phyloP scores from a whole-genome alignment of 2,888 invertebrate species.

The Eristalinus sepulchralis region DNA sequence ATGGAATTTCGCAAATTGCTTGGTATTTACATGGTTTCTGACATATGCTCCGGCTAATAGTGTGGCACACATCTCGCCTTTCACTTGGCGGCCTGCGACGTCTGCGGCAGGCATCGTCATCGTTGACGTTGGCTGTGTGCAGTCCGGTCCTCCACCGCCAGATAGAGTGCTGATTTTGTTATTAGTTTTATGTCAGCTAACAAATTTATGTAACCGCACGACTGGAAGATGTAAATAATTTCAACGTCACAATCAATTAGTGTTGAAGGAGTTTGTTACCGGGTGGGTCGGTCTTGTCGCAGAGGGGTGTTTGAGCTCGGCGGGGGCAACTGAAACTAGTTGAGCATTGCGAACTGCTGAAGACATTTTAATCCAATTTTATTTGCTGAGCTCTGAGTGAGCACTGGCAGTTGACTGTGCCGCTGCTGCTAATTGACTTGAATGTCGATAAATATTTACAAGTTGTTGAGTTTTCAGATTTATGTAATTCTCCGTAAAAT shows the following conservation, averaged over 20 bases:
- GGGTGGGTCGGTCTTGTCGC: constrained; percentile 17
- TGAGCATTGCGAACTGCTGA: constrained; percentile 26
- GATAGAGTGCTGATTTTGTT: constrained; percentile 64
- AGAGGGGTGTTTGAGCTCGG: constrained; percentile 8
- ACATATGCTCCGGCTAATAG: constrained; percentile 69
- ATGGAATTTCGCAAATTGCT: constrained; percentile 71
- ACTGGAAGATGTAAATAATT: constrained; percentile 63
- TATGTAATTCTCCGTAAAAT: constrained; percentile 20
- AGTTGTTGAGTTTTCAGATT: constrained; percentile 30
- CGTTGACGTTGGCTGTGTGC: neutral
- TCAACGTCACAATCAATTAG: constrained; percentile 69
- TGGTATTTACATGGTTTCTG: constrained; percentile 70
- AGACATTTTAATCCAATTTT: constrained; percentile 67
- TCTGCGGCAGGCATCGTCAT: neutral
- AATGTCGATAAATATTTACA: constrained; percentile 43
- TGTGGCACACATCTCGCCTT: constrained; percentile 67
- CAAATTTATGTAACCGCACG: constrained; percentile 66
- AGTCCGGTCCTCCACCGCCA: neutral
- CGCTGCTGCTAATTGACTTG: constrained; percentile 39
- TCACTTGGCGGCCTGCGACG: constrained; percentile 50
- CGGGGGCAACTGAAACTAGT: constrained; percentile 4
- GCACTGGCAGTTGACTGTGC: neutral
- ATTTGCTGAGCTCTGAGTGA: constrained; percentile 47
- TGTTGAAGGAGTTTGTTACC: constrained; percentile 28
- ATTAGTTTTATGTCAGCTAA: constrained; percentile 67